Evolutionary conservation across 2,113 vertebrate genomes (phyloP).

Genomic region (Hyla sarda): DNA sequence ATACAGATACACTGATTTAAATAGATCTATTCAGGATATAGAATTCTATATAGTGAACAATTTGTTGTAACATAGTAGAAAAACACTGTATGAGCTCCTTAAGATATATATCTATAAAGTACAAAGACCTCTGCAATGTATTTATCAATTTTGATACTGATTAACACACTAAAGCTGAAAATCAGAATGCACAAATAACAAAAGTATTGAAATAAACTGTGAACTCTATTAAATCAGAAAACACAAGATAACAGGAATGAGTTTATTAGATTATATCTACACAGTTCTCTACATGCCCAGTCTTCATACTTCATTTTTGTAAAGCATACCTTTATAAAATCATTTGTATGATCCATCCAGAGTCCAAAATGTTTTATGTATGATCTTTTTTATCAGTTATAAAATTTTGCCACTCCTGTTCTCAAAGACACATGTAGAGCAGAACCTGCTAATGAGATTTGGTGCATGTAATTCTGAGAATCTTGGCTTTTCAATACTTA

Average conservation of each 20-base stretch:
- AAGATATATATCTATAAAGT: no score
- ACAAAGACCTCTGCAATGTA: background rate
- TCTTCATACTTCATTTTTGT: background rate
- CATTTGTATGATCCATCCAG: background rate
- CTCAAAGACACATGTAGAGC: no score
- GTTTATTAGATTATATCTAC: background rate
- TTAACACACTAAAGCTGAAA: background rate
- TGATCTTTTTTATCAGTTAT: background rate
- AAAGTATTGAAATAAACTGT: background rate
- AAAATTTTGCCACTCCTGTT: no score
- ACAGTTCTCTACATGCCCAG: background rate
- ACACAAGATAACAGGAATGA: background rate
- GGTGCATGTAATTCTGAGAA: background rate
- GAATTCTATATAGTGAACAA: no score
- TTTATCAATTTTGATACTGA: background rate
- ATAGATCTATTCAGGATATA: no score
- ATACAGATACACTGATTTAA: no score
- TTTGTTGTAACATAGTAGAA: no score
- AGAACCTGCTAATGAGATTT: background rate
- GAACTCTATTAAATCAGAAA: background rate
- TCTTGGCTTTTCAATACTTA: background rate
- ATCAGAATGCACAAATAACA: background rate
- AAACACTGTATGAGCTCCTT: no score
- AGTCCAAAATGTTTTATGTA: background rate
- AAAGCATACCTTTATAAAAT: background rate